A percentile compares a stretch with the other conserved stretches of the same genome.
These are phyloP conservation scores for Nyctereutes procyonoides DNA, from an alignment of 2,113 vertebrate species.

Conservation along the genomic window DNA sequence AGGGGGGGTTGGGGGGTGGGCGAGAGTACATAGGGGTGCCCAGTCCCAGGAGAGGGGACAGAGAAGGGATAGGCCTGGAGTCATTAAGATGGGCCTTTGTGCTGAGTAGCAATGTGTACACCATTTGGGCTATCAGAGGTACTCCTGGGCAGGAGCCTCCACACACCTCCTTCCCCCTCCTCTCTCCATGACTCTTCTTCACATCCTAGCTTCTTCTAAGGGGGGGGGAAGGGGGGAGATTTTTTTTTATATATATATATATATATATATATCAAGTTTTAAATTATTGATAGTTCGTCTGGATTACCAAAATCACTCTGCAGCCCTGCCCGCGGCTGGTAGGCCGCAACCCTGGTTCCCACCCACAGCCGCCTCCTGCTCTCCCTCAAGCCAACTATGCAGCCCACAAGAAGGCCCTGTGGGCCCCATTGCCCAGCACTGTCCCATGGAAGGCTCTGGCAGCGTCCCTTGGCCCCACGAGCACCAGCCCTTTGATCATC, in stretches of 20 bases:
- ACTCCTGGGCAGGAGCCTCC: conserved; percentile 81
- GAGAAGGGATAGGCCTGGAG: conserved; percentile 60
- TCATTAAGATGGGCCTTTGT: conserved; percentile 19
- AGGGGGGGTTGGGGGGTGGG: conserved; percentile 72
- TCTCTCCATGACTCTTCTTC: conserved; percentile 80
- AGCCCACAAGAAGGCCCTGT: conserved; percentile 81
- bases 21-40: conserved; percentile 79
- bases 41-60: conserved; percentile 72
- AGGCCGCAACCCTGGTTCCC: conserved; percentile 52
- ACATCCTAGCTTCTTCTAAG: conserved; percentile 84
- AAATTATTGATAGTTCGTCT: conserved; percentile 91
- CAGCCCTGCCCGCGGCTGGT: conserved; percentile 75
- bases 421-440: conserved; percentile 62
- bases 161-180: conserved; percentile 68
- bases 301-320: conserved; percentile 90
- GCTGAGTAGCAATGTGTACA: conserved; percentile 47
- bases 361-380: conserved; percentile 56
- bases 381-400: conserved; percentile 79
- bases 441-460: conserved; percentile 47
- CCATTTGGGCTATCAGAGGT: conserved; percentile 69
- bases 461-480: conserved; percentile 40
- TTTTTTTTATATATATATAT: conserved; percentile 87
- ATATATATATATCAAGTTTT: conserved; percentile 91
- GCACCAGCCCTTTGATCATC: conserved; percentile 63
- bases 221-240: conserved; percentile 82